A percentile compares a stretch with the other conserved stretches of the same genome.
phyloP scores from a whole-genome alignment of 2,888 invertebrate genomes.

The Plebejus argus region DNA sequence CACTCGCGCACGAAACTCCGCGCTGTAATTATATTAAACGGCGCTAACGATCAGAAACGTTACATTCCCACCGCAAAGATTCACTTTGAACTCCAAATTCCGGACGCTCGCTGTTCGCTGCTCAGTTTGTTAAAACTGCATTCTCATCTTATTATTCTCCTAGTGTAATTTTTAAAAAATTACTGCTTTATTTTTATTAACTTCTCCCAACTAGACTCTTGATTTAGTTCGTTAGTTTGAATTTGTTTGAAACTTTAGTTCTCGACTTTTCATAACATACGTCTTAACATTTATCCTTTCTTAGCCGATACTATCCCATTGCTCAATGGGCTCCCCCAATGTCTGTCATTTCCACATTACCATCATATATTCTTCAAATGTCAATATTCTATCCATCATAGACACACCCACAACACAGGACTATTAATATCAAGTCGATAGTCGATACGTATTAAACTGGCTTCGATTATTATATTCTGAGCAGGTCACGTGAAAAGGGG shows the following conservation, averaged over 20 bases:
- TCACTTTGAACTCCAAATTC: conserved; percentile 6
- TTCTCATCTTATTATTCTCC: conserved; percentile 4
- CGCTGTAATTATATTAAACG: conserved; percentile 19
- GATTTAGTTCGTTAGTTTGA: background rate
- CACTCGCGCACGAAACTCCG: background rate
- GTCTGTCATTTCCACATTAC: background rate
- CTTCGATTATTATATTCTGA: background rate
- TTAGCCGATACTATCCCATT: no score
- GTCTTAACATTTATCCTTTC: no score
- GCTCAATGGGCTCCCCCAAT: background rate
- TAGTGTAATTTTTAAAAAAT: background rate
- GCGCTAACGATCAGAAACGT: conserved; percentile 20
- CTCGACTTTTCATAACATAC: no score
- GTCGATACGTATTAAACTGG: conserved; percentile 1
- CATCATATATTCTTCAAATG: background rate
- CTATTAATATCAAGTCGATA: background rate
- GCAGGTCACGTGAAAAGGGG: background rate
- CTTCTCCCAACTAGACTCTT: background rate
- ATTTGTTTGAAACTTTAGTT: background rate
- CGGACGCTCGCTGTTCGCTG: background rate
- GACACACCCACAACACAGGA: background rate
- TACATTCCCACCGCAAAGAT: conserved; percentile 14
- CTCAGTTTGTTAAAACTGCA: conserved; percentile 14
- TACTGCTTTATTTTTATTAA: background rate
- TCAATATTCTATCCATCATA: background rate